A percentile compares a stretch with the other conserved stretches of the same genome.
Conservation (phyloP, 2,888 invertebrate genomes). For the Andrena marginata region DNA sequence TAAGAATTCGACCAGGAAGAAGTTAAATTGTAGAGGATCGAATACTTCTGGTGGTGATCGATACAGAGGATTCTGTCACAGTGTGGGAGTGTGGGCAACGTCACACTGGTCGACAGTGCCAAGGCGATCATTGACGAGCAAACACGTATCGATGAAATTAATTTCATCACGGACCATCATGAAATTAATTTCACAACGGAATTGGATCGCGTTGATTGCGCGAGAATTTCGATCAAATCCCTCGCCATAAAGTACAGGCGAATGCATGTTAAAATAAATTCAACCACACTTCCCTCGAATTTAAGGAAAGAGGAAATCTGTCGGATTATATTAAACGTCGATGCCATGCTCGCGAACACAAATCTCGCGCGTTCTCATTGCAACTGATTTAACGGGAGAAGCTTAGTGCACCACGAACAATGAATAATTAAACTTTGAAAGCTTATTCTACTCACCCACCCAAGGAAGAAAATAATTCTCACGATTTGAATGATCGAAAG, state of each 20-base stretch:
- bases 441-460: too few species aligned
- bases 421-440: too few species aligned
- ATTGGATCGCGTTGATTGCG: conserved; percentile 34
- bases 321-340: background rate
- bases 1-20: background rate
- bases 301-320: background rate
- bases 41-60: background rate
- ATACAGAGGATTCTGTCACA: background rate
- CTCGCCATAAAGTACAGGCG: conserved; percentile 14
- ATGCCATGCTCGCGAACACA: background rate
- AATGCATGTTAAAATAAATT: background rate
- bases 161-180: conserved; percentile 31
- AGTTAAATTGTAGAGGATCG: background rate
- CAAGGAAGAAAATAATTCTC: too few species aligned
- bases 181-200: conserved; percentile 39
- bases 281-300: background rate
- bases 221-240: conserved; percentile 24
- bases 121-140: conserved; percentile 20
- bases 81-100: background rate
- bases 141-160: conserved; percentile 30
- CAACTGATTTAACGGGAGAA: background rate
- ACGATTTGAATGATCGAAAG: too few species aligned
- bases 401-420: too few species aligned
- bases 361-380: background rate
- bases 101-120: background rate